Base-by-base conservation (phyloP, 1,140 invertebrate genomes). In the Campodea augens region DNA sequence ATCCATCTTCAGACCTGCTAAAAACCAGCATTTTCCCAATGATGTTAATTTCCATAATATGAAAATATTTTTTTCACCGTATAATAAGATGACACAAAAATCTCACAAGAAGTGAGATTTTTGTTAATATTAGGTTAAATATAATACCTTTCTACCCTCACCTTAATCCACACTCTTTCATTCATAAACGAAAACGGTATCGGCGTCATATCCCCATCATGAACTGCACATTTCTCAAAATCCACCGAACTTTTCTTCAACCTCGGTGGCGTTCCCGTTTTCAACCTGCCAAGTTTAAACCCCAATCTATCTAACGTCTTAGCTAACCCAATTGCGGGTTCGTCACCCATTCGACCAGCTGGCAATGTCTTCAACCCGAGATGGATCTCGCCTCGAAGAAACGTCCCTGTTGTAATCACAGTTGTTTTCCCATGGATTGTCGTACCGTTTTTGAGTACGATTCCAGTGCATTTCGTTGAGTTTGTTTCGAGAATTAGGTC, bases 351-450 rank as follows among this genome's bases (percentile, higher is more conserved):
- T 51, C 90, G 63, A 2, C 90, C 90, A 46, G 88, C 88, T n/a
- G 85, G 81, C 47, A 63, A 67, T 15, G 70, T 65, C 46, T 83
- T 73, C 42, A 83, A 60, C 12, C 90, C 90, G 50, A 89, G 82
- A 60, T 87, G 88, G 38, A 95, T 92, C 57, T 79, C 72, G 1
- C 81, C 90, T 47, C 83, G 72, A 19, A 95, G 64, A 67, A 95
- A 95, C n/a, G 90, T 95, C 13, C 90, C 90, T 0, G 89, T 91
- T 23, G 90, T 91, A 50, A 95, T 72, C 2, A 95, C 71, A 21
- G 92, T 83, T 38, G 76, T 65, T 46, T 75, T 67, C 22, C 74
- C 69, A 22, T 60, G 56, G 40, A 92, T 65, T 54, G 66, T 59
- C 21, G 59, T 65, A 13, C 77, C 78, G 62, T 75, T 63, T 49